Evolutionary conservation across 2,888 invertebrate species (phyloP).

Genomic region (Drosophila aldrichi): DNA sequence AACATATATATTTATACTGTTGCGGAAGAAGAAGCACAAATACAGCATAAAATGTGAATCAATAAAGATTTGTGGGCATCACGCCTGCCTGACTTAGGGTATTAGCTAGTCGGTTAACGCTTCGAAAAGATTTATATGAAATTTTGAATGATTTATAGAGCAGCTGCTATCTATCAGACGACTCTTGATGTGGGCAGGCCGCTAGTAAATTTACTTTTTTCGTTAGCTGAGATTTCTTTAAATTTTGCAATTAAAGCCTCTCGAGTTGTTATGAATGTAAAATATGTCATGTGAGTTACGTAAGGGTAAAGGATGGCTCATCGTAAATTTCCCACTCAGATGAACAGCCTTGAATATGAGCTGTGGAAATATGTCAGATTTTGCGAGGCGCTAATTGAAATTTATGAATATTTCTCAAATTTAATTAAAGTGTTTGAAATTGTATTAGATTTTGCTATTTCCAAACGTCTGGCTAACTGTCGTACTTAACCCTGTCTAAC

Average conservation of each 20-base stretch:
- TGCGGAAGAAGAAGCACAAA: no score
- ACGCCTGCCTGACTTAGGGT: background rate
- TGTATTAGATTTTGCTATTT: background rate
- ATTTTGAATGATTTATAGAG: background rate
- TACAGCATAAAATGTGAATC: no score
- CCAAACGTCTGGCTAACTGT: background rate
- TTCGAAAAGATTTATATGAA: background rate
- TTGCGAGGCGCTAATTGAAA: background rate
- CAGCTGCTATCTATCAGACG: conserved; percentile 5
- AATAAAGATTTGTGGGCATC: no score
- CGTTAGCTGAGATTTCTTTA: conserved; percentile 38
- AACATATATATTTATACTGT: no score
- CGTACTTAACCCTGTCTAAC: conserved; percentile 34
- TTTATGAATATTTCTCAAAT: background rate
- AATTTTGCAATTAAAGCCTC: background rate
- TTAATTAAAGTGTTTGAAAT: background rate
- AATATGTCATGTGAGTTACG: background rate
- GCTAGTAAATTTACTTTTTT: conserved; percentile 27
- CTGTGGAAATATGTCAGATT: background rate
- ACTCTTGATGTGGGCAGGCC: background rate
- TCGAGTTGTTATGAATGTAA: background rate
- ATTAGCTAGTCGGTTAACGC: background rate
- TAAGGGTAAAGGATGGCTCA: background rate
- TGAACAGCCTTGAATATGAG: background rate
- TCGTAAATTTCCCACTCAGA: background rate